Evolutionary conservation across 1,140 invertebrate species (phyloP).

Genomic region (Camponotus floridanus): DNA sequence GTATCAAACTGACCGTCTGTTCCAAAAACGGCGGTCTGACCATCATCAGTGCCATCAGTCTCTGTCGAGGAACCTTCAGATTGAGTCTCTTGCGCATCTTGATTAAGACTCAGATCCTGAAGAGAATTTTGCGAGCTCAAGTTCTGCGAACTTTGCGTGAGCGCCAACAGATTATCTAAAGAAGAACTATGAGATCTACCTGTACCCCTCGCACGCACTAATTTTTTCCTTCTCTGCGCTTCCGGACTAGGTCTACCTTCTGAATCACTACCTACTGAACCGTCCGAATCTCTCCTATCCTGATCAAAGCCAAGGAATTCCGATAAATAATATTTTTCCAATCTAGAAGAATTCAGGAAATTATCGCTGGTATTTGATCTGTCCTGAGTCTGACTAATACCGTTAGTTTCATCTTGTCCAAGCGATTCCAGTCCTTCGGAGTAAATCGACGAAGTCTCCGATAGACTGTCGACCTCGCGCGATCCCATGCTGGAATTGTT

Average conservation of each 20-base stretch:
- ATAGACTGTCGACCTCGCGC: constrained; percentile 90
- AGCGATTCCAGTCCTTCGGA: constrained; percentile 93
- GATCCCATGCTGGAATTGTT: constrained; percentile 85
- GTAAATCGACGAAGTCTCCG: constrained; percentile 95
- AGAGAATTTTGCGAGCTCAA: constrained; percentile 86
- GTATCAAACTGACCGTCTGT: constrained; percentile 93
- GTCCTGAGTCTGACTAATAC: constrained; percentile 83
- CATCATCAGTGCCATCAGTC: constrained; percentile 92
- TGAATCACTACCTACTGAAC: constrained; percentile 94
- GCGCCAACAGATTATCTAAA: constrained; percentile 90
- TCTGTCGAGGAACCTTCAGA: constrained; percentile 91
- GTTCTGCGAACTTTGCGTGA: constrained; percentile 85
- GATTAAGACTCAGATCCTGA: constrained; percentile 80
- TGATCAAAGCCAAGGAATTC: constrained; percentile 94
- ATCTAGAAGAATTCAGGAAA: constrained; percentile 91
- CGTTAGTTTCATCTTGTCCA: constrained; percentile 84
- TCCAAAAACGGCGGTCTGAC: constrained; percentile 85
- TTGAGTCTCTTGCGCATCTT: constrained; percentile 83
- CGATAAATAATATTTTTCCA: constrained; percentile 96
- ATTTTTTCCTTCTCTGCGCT: constrained; percentile 91
- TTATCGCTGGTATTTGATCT: constrained; percentile 89
- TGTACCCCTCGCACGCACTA: constrained; percentile 92
- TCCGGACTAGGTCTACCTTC: constrained; percentile 95
- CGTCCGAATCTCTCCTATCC: constrained; percentile 91
- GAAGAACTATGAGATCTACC: constrained; percentile 93